Conservation (phyloP, 2,888 invertebrate species). For the Argynnis bischoffii region DNA sequence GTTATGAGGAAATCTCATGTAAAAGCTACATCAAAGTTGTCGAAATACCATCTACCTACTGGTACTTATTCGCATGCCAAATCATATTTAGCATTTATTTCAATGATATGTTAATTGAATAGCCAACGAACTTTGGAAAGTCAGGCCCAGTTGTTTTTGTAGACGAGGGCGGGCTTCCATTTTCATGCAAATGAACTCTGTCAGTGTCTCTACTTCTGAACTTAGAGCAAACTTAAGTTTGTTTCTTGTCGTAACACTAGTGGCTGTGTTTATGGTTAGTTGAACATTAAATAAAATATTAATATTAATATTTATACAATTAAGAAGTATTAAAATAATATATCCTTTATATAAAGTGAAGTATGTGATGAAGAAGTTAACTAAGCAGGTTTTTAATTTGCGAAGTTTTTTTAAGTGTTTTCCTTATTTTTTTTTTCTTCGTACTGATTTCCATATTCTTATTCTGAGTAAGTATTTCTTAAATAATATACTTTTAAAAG, state of each 20-base stretch:
- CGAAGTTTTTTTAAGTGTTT: too few species aligned
- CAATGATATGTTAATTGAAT: slow-evolving; percentile 43
- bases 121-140: slow-evolving; percentile 60
- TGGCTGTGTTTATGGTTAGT: slow-evolving; percentile 30
- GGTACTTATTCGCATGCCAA: slow-evolving; percentile 33
- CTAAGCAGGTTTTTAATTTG: too few species aligned
- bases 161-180: slow-evolving; percentile 53
- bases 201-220: slow-evolving; percentile 47
- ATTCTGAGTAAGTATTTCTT: too few species aligned
- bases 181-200: slow-evolving; percentile 68
- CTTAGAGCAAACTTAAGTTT: slow-evolving; percentile 35
- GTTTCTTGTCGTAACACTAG: slow-evolving; percentile 39
- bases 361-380: too few species aligned
- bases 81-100: slow-evolving; percentile 27
- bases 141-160: slow-evolving; percentile 58
- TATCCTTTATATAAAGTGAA: background rate
- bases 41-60: slow-evolving; percentile 25
- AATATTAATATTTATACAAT: background rate
- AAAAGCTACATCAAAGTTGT: slow-evolving; percentile 17
- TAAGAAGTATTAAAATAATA: background rate
- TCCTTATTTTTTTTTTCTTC: too few species aligned
- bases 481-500: too few species aligned
- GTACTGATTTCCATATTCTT: too few species aligned
- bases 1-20: slow-evolving; percentile 31
- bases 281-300: background rate